phyloP scores from a whole-genome alignment of 2,113 vertebrate genomes.

The Phyllopteryx taeniolatus region DNA sequence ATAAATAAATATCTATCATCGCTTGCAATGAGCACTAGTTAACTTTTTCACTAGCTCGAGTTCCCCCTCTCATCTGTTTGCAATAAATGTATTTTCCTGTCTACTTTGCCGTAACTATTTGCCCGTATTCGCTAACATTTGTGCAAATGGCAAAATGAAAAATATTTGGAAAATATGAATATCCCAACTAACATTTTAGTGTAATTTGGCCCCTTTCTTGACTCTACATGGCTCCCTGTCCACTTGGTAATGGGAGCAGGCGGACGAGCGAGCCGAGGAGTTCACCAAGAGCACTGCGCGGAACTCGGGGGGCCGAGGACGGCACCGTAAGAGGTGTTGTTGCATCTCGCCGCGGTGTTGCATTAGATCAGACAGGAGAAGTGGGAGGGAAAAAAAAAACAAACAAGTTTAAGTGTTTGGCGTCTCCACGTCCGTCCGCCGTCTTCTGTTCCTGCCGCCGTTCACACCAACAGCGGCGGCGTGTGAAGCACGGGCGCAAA shows the following conservation, averaged over 20 bases:
- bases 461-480: constrained; percentile 32
- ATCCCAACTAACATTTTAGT: too few species aligned
- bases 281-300: constrained; percentile 16
- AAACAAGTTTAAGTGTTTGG: constrained; percentile 46
- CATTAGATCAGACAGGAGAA: constrained; percentile 43
- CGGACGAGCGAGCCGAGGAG: constrained; percentile 7
- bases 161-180: too few species aligned
- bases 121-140: too few species aligned
- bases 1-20: neutral
- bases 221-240: too few species aligned
- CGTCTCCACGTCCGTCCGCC: constrained; percentile 29
- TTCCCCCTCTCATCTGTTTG: too few species aligned
- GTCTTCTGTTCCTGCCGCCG: constrained; percentile 13
- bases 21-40: neutral
- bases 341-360: constrained; percentile 44
- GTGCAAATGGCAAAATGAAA: too few species aligned
- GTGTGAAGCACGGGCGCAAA: constrained; percentile 32
- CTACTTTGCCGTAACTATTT: too few species aligned
- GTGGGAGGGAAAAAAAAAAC: constrained; percentile 27
- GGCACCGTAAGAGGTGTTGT: constrained; percentile 32
- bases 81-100: too few species aligned
- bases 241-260: neutral
- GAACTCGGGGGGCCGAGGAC: constrained; percentile 18
- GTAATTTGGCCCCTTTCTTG: neutral
- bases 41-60: too few species aligned